Evolutionary conservation across 2,113 vertebrate genomes (phyloP), one percentile per base, ranked within the genome.

Genomic region (Tricholaema leucomelas): DNA sequence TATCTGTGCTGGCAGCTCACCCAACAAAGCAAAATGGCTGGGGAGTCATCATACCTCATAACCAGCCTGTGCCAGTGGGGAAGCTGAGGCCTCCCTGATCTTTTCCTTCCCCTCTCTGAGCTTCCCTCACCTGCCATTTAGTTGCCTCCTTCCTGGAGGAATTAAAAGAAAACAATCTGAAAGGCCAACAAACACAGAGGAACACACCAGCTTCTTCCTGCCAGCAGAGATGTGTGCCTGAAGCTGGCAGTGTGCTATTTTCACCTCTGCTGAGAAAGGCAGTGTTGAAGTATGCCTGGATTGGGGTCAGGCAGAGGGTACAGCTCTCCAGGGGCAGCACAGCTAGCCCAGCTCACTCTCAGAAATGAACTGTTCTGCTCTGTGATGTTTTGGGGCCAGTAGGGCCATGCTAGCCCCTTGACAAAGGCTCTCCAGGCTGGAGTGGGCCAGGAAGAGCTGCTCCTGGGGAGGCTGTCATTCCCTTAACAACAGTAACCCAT

Each of bases 211-310:
- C 38, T 64, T 70, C 30, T 19, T 50, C 50, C 59, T 6, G 3
- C 16, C 2, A 3, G 25, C 16, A 23, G 61, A 83, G 46, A 28
- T 0, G 0, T 20, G 33, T 42, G 16, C 79, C 54, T 52, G 25
- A 40, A 82, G 23, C 12, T 10, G 23, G 19, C 20, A 11, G 10
- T 11, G 4, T 23, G 19, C 42, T 11, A 8, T 17, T 27, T 42
- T 56, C 23, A 1, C 9, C 31, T 12, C 0, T 1, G 0, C 7
- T 3, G 2, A 2, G 2, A 58, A 87, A 73, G 36, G 77, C 73
- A 55, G 28, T 6, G 58, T 15, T 21, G 54, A 60, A 73, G 21
- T 3, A 1, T 11, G 24, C 20, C 58, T 77, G 55, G 50, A 10
- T 31, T 60, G 38, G 31, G 54, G 9, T 10, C 5, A 8, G 50